Percentiles rank a stretch among this genome's conserved stretches.
These are phyloP conservation scores for Pristionchus arcanus DNA, from an alignment of 2,888 invertebrate genomes.

Conservation along the genomic window DNA sequence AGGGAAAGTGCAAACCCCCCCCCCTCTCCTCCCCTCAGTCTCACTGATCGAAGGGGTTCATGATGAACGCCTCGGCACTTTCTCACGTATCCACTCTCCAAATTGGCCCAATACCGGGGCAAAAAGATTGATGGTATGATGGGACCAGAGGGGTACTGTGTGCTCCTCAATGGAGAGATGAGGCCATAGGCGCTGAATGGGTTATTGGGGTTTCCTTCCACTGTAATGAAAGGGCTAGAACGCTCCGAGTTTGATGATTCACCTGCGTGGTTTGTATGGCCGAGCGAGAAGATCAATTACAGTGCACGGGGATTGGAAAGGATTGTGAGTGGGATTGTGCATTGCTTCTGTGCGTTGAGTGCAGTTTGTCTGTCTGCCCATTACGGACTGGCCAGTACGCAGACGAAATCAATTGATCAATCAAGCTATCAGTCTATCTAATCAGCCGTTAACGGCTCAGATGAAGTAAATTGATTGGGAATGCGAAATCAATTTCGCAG, in stretches of 20 bases:
- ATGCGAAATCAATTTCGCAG: background rate
- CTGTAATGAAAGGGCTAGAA: background rate
- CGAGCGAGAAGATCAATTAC: constrained; percentile 36
- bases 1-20: background rate
- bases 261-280: background rate
- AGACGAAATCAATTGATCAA: background rate
- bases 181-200: background rate
- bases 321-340: background rate
- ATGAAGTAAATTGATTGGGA: background rate
- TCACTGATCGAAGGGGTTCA: background rate
- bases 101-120: background rate
- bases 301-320: background rate
- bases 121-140: constrained; percentile 3
- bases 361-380: background rate
- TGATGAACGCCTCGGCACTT: background rate
- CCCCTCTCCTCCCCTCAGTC: background rate
- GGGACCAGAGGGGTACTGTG: background rate
- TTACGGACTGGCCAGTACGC: no score
- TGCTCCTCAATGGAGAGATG: background rate
- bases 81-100: constrained; percentile 9
- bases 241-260: background rate
- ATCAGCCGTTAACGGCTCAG: background rate
- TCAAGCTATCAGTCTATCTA: no score
- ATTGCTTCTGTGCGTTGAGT: background rate
- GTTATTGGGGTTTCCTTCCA: background rate